Evolutionary conservation across 1,140 invertebrate genomes (phyloP).

Genomic region (Drosophila obscura): DNA sequence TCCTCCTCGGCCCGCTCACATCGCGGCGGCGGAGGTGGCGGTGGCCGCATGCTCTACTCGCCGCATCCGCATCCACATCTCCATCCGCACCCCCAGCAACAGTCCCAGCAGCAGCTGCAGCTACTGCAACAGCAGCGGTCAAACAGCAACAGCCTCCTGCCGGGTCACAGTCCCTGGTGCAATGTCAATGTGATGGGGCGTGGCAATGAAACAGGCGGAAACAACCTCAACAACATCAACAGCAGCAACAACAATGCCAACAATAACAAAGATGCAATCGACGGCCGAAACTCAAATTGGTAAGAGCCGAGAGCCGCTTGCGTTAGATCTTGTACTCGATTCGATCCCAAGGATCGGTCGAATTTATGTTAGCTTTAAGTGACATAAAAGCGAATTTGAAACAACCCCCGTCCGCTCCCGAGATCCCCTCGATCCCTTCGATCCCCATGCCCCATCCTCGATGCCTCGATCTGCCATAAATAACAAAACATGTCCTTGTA

Average conservation of each 20-base stretch:
- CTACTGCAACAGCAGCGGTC: constrained; percentile 43
- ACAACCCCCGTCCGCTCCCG: constrained; percentile 43
- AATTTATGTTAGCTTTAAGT: constrained; percentile 73
- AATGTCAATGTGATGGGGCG: constrained; percentile 59
- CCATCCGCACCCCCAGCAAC: constrained; percentile 54
- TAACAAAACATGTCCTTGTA: constrained; percentile 63
- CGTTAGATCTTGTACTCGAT: constrained; percentile 25
- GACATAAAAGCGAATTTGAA: constrained; percentile 82
- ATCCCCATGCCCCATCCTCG: constrained; percentile 21
- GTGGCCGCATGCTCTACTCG: constrained; percentile 63
- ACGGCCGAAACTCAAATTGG: constrained; percentile 73
- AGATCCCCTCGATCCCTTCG: constrained; percentile 2
- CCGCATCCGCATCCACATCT: constrained; percentile 61
- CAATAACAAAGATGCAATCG: constrained; percentile 70
- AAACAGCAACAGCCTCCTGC: constrained; percentile 58
- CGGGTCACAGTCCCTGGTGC: constrained; percentile 72
- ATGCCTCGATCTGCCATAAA: constrained; percentile 49
- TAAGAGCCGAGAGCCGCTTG: constrained; percentile 65
- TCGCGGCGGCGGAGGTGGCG: constrained; percentile 47
- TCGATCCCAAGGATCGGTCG: constrained; percentile 20
- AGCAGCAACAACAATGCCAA: constrained; percentile 59
- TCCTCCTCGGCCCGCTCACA: constrained; percentile 70
- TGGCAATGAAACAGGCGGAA: constrained; percentile 31
- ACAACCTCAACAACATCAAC: constrained; percentile 50
- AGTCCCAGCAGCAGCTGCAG: constrained; percentile 44